These are phyloP conservation scores for Gouania willdenowi DNA, from an alignment of 2,797 vertebrate genomes.

Conservation along the genomic window DNA sequence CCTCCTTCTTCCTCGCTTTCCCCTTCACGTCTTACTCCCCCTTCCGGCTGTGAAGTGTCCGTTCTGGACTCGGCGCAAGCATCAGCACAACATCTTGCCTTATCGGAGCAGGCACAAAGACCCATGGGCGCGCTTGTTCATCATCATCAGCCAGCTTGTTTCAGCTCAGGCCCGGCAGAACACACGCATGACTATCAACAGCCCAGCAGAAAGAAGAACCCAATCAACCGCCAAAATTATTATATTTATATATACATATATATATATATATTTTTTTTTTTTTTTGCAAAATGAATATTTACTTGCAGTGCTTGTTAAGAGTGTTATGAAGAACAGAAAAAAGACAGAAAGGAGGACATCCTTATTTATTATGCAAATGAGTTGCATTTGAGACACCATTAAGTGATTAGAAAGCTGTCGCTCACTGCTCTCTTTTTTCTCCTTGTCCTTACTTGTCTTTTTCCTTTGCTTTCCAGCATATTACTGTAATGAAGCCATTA, in stretches of 20 bases:
- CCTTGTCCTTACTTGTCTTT: conserved; percentile 71
- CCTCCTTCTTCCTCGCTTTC: background rate
- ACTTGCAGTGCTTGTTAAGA: conserved; percentile 79
- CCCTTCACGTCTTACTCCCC: conserved; percentile 47
- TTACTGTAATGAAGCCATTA: conserved; percentile 94
- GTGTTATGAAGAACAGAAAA: conserved; percentile 60
- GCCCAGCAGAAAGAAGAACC: conserved; percentile 55
- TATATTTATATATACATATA: too few relatives aligned
- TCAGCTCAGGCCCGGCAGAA: conserved; percentile 37
- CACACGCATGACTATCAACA: conserved; percentile 40
- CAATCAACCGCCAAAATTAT: conserved; percentile 66
- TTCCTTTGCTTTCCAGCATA: conserved; percentile 82
- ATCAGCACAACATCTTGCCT: conserved; percentile 50
- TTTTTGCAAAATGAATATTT: conserved; percentile 76
- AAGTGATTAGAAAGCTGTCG: conserved; percentile 88
- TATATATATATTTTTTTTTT: too few relatives aligned
- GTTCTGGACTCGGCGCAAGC: conserved; percentile 44
- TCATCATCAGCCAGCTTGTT: conserved; percentile 63
- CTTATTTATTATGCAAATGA: conserved; percentile 88
- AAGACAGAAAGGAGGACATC: conserved; percentile 64
- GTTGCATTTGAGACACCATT: conserved; percentile 88
- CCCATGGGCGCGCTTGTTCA: conserved; percentile 58
- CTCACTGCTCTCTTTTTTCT: conserved; percentile 73
- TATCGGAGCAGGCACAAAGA: conserved; percentile 65
- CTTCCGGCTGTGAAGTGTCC: conserved; percentile 56